Evolutionary conservation across 2,888 invertebrate species (phyloP).

Genomic region (Agrochola macilenta): DNA sequence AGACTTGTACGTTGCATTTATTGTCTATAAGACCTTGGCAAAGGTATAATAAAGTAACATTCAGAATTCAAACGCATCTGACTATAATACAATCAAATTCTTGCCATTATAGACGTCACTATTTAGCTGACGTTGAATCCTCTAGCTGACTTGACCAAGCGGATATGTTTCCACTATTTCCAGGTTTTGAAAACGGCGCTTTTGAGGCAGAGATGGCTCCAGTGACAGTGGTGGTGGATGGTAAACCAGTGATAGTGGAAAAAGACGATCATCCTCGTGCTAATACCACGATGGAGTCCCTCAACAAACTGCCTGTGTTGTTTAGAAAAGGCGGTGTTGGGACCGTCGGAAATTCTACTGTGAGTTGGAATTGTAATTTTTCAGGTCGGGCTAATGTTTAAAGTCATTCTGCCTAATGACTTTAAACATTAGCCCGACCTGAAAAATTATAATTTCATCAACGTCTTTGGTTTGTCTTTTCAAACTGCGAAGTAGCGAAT

Average conservation of each 20-base stretch:
- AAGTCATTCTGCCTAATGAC: background rate
- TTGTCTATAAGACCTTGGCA: background rate
- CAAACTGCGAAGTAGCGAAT: background rate
- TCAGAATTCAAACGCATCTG: background rate
- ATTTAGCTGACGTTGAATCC: background rate
- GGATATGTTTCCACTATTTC: background rate
- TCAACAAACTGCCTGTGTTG: slow-evolving; percentile 95
- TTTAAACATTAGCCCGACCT: too few species aligned
- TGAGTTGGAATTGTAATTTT: slow-evolving; percentile 70
- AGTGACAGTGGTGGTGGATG: slow-evolving; percentile 95
- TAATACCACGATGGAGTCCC: slow-evolving; percentile 94
- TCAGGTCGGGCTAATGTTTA: background rate
- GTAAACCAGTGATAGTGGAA: slow-evolving; percentile 93
- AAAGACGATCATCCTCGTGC: slow-evolving; percentile 98
- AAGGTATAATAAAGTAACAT: background rate
- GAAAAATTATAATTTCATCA: too few species aligned
- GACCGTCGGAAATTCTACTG: slow-evolving; percentile 98
- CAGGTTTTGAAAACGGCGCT: slow-evolving; percentile 36
- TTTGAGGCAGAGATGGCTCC: slow-evolving; percentile 94
- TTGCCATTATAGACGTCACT: background rate
- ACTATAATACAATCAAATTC: background rate
- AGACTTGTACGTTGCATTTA: background rate
- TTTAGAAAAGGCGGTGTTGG: slow-evolving; percentile 98
- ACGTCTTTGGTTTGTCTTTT: background rate
- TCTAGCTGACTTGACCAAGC: background rate